Base-by-base conservation (phyloP, 2,797 vertebrate genomes). In the Rallus crepitans region DNA sequence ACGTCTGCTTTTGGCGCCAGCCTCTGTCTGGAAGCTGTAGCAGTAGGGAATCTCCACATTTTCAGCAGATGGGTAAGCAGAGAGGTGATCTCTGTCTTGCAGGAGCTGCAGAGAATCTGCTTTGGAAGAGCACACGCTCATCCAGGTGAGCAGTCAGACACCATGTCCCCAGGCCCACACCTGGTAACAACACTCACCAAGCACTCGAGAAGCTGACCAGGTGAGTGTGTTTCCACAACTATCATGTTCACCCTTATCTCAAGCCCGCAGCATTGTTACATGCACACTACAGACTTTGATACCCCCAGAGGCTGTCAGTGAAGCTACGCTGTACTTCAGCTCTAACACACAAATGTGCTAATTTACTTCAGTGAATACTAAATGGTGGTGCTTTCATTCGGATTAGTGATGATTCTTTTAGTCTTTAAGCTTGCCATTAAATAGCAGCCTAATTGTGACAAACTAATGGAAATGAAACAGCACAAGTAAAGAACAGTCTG, bases 1-100 rank as follows among this genome's bases (percentile, higher is more conserved):
- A 30, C 0, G 3, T 24, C n/a, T 70, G 64, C 75, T 84, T 66
- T 39, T 60, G 80, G 80, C 0, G 0, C 57, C 35, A 77, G 12
- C 24, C 24, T 66, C 30, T 40, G 78, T 37, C 69, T 83, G 2
- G 2, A 63, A 87, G 35, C 42, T 87, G 11, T 55, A 7, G 12
- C 69, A 64, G 40, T 42, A 81, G 16, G 31, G 39, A 52, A 83
- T 53, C 12, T 30, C 75, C n/a, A 21, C 7, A 66, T 30, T 40
- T 82, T 82, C 79, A 89, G 76, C 37, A 89, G 33, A 61, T 5
- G 14, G 42, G 17, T 65, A 48, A 82, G 71, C 56, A 50, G 33
- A 87, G 50, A 64, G 9, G 19, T 53, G 55, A 39, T 33, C 28
- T 37, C 1, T 1, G 18, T 39, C 61, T 55, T 65, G 52, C 5